Evolutionary conservation across 1,140 invertebrate species (phyloP).

Genomic region (Camponotus pennsylvanicus): DNA sequence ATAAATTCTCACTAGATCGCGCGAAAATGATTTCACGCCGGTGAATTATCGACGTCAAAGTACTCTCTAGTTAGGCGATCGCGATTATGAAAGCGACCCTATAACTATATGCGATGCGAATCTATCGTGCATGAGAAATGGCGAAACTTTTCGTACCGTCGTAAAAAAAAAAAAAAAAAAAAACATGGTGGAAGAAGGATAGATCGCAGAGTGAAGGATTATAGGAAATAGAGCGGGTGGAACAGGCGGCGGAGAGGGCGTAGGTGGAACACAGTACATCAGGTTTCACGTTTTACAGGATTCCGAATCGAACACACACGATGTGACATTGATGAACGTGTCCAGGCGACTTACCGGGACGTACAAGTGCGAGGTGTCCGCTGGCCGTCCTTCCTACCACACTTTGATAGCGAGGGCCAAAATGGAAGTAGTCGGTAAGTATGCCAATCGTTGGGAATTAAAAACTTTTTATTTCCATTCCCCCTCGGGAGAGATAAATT

Average conservation of each 20-base stretch:
- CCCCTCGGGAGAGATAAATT: slow-evolving; percentile 50
- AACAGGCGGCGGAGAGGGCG: background rate
- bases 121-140: slow-evolving; percentile 37
- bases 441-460: slow-evolving; percentile 1
- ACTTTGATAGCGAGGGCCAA: slow-evolving; percentile 88
- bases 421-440: slow-evolving; percentile 91
- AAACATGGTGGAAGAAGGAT: background rate
- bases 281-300: slow-evolving; percentile 81
- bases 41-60: slow-evolving; percentile 21
- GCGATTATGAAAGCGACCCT: background rate
- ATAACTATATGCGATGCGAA: slow-evolving; percentile 26
- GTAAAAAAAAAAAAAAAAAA: background rate
- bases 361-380: slow-evolving; percentile 92
- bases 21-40: slow-evolving; percentile 2
- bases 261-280: slow-evolving; percentile 39
- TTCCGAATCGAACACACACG: slow-evolving; percentile 86
- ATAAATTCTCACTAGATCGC: slow-evolving; percentile 11
- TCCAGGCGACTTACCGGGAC: slow-evolving; percentile 88
- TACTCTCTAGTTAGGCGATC: background rate
- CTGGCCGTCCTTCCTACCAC: slow-evolving; percentile 90
- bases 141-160: slow-evolving; percentile 1
- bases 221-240: background rate
- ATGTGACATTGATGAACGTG: slow-evolving; percentile 87
- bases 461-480: slow-evolving; percentile 40
- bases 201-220: background rate